phyloP scores from a whole-genome alignment of 2,888 invertebrate genomes.

The Cetonia aurata region DNA sequence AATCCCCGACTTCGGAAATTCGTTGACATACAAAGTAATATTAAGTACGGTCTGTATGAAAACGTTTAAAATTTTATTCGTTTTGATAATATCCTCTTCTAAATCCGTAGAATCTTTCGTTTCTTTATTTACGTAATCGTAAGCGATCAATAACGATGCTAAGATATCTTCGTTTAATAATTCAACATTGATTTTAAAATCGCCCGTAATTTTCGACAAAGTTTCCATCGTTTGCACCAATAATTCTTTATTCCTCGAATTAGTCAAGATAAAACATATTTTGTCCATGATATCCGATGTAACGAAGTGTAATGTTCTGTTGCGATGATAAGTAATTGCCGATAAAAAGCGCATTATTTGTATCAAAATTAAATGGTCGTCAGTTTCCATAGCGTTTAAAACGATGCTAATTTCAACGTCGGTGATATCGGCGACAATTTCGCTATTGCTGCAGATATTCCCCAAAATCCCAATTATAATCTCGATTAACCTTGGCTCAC shows the following conservation, averaged over 20 bases:
- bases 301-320: conserved; percentile 56
- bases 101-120: conserved; percentile 46
- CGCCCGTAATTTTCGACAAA: conserved; percentile 60
- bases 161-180: conserved; percentile 52
- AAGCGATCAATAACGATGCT: conserved; percentile 53
- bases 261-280: conserved; percentile 79
- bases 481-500: conserved; percentile 78
- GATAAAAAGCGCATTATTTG: conserved; percentile 79
- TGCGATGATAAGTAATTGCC: conserved; percentile 59
- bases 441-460: conserved; percentile 79
- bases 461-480: conserved; percentile 87
- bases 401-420: conserved; percentile 71
- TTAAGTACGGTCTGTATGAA: conserved; percentile 57
- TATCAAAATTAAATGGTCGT: conserved; percentile 80
- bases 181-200: conserved; percentile 51
- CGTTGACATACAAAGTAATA: conserved; percentile 52
- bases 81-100: conserved; percentile 55
- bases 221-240: conserved; percentile 72
- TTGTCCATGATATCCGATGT: conserved; percentile 68
- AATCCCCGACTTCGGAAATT: conserved; percentile 27
- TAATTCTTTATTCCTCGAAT: conserved; percentile 77
- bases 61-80: conserved; percentile 51
- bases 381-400: conserved; percentile 71
- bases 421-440: conserved; percentile 71
- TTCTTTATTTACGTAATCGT: conserved; percentile 50